Evolutionary conservation across 1,140 invertebrate species (phyloP), one percentile per base, ranked within the genome.

Genomic region (Halesus radiatus): DNA sequence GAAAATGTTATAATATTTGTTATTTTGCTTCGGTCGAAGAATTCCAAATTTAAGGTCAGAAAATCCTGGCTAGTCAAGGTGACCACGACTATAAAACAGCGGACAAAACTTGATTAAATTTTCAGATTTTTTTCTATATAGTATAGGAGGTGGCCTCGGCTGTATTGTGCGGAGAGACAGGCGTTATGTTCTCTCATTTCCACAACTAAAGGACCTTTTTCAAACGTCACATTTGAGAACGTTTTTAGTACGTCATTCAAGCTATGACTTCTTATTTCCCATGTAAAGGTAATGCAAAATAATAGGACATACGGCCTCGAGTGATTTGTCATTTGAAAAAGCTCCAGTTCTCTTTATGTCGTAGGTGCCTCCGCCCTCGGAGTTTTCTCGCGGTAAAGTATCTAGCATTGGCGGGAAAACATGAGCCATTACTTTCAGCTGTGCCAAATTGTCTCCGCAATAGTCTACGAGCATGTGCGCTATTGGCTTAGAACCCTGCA

Each of bases 391-490:
- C 62, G 8, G 60, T 60, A 60, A 22, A 60, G 56, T 60, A 60
- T 66, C 62, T 26, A 66, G 56, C 10, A 66, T 60, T 76, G 78
- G 66, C 23, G 32, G 76, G 77, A 81, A 78, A 81, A 78, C 64
- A 78, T 54, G 16, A 52, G 70, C 80, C 80, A 81, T 81, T 81
- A 81, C 76, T 81, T 81, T 81, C 80, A 81, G 80, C 80, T 81
- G 80, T 73, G 80, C 80, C 80, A 81, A 81, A 81, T 81, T 81
- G 80, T 81, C 80, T 78, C 80, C 45, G 80, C 68, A 78, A 78
- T 77, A 76, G 70, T 72, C 74, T 52, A 50, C 29, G 75, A 50
- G 53, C 32, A 58, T 37, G 54, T 62, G 52, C 52, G 74, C 72
- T 58, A 60, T 79, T 79, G 68, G 70, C 54, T 80, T 66, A 66